Evolutionary conservation across 1,140 invertebrate genomes (phyloP).

Genomic region (Hycleus cichorii): DNA sequence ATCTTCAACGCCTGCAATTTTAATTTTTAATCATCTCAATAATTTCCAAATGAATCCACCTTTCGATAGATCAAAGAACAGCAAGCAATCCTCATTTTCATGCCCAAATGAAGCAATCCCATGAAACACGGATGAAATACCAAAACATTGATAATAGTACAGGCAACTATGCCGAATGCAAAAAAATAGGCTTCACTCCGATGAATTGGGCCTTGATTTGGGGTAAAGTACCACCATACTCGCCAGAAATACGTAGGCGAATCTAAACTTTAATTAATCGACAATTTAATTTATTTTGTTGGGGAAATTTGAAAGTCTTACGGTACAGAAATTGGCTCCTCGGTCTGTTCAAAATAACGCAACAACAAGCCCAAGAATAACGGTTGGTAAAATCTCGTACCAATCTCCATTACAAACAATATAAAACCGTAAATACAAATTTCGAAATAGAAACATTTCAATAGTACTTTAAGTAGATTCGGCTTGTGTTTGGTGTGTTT

Average conservation of each 20-base stretch:
- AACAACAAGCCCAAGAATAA: conserved; percentile 32
- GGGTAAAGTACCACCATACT: conserved; percentile 16
- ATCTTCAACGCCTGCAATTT: conserved; percentile 45
- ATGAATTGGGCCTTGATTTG: conserved; percentile 38
- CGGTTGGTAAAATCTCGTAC: conserved; percentile 28
- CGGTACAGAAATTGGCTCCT: conserved; percentile 18
- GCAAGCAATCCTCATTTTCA: conserved; percentile 68
- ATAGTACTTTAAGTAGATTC: conserved; percentile 38
- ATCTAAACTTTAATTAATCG: conserved; percentile 8
- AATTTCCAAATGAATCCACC: conserved; percentile 46
- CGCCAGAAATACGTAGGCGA: conserved; percentile 24
- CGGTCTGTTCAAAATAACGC: conserved; percentile 27
- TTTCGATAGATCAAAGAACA: conserved; percentile 79
- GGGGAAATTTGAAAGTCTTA: conserved; percentile 9
- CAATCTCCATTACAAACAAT: conserved; percentile 37
- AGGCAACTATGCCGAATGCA: conserved; percentile 51
- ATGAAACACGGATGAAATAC: conserved; percentile 67
- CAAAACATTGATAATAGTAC: conserved; percentile 44
- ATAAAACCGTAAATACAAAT: conserved; percentile 37
- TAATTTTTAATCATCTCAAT: conserved; percentile 17
- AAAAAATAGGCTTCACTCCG: conserved; percentile 52
- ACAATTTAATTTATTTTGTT: neutral
- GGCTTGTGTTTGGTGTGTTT: conserved; percentile 26
- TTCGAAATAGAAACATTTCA: conserved; percentile 38
- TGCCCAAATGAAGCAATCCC: conserved; percentile 57